phyloP scores from a whole-genome alignment of 2,888 invertebrate genomes.

The Plagodis pulveraria region DNA sequence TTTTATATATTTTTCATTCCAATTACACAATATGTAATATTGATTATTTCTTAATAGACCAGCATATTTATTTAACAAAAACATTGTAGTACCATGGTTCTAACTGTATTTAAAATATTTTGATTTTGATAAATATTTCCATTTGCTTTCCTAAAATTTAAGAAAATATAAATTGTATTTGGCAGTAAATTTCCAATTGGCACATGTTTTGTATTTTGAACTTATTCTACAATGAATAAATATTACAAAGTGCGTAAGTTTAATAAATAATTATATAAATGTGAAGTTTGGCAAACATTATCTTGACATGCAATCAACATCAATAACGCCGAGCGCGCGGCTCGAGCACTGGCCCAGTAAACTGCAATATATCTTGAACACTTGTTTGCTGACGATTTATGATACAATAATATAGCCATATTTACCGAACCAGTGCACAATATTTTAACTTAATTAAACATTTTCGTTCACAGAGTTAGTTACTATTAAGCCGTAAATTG shows the following conservation, averaged over 20 bases:
- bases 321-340: constrained; percentile 47
- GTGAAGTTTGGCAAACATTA: constrained; percentile 59
- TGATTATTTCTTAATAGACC: neutral
- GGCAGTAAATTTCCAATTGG: constrained; percentile 13
- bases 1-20: constrained; percentile 9
- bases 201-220: constrained; percentile 12
- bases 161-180: constrained; percentile 12
- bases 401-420: constrained; percentile 43
- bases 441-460: constrained; percentile 51
- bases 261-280: constrained; percentile 34
- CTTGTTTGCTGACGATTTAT: constrained; percentile 41
- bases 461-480: constrained; percentile 53
- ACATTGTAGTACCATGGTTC: neutral
- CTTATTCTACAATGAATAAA: constrained; percentile 41
- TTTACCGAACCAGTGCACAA: constrained; percentile 50
- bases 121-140: constrained; percentile 1
- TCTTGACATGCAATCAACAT: constrained; percentile 66
- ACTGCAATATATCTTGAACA: constrained; percentile 44
- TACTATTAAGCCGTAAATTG: constrained; percentile 55
- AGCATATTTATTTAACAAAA: neutral
- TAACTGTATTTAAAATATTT: neutral
- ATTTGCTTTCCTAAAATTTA: constrained; percentile 7
- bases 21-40: neutral
- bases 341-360: constrained; percentile 45
- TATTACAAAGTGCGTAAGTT: constrained; percentile 15